phyloP scores from a whole-genome alignment of 2,113 vertebrate species.

The human (Homo sapiens) region GRCh38 chr1:106545001-106545500 shows the following conservation, averaged over 20 bases:
- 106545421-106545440: neutral
- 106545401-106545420: neutral
- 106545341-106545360: neutral
- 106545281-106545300: neutral
- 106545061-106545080: neutral
- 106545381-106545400: rapidly evolving
- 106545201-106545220: neutral
- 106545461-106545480: neutral
- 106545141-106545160: neutral
- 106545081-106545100: neutral
- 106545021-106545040: neutral
- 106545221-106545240: neutral
- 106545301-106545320: neutral
- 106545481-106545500: neutral
- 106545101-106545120: neutral
- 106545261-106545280: neutral
- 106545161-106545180: neutral
- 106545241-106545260: neutral
- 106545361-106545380: neutral
- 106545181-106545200: neutral
- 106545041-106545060: neutral
- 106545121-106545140: neutral
- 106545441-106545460: neutral
- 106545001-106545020: neutral
- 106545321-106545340: neutral